Conservation (phyloP, 2,113 vertebrate species). For the Syngnathus scovelli region DNA sequence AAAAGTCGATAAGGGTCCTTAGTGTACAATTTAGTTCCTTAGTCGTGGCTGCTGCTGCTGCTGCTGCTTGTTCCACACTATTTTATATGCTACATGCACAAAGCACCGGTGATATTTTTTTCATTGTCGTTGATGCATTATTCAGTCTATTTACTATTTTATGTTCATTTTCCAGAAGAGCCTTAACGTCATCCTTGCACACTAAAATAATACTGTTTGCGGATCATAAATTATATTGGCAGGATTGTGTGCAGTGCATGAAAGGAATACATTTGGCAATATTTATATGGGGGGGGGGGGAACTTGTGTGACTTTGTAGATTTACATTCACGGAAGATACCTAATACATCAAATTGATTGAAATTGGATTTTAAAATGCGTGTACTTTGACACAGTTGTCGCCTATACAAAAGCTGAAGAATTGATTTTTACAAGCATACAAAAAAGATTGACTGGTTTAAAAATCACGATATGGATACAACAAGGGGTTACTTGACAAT, state of each 20-base stretch:
- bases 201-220: background rate
- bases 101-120: background rate
- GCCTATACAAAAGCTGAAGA: background rate
- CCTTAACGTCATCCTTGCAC: background rate
- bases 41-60: background rate
- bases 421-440: no score
- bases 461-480: no score
- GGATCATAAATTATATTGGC: background rate
- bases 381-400: background rate
- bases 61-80: background rate
- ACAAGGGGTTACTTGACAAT: no score
- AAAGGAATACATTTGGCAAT: background rate
- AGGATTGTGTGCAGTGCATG: background rate
- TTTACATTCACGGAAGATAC: background rate
- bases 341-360: background rate
- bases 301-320: background rate
- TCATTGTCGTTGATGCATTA: background rate
- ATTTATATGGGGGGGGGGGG: background rate
- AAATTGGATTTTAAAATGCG: background rate
- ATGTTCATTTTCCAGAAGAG: background rate
- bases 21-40: constrained; percentile 20
- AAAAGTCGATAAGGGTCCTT: constrained; percentile 21
- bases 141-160: constrained; percentile 1
- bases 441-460: background rate
- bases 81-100: background rate